These are phyloP conservation scores for Heliconius himera DNA, from an alignment of 1,140 invertebrate species.

Conservation along the genomic window DNA sequence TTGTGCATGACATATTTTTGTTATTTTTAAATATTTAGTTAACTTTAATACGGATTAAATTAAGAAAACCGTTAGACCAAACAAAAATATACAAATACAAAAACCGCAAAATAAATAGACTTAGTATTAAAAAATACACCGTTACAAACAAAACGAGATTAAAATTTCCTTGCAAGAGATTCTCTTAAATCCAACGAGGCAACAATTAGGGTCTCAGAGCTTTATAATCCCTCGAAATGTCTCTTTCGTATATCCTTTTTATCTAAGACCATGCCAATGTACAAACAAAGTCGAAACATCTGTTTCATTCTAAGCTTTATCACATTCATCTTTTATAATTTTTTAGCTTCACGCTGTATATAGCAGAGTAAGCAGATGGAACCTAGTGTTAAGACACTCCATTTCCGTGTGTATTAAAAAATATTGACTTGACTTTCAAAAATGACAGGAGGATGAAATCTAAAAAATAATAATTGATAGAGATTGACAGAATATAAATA, in stretches of 20 bases:
- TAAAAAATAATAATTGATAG: too few species aligned
- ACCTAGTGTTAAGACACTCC: too few species aligned
- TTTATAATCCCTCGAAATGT: constrained; percentile 31
- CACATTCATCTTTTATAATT: neutral
- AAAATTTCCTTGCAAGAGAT: constrained; percentile 39
- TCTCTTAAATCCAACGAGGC: constrained; percentile 35
- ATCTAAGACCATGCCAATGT: constrained; percentile 9
- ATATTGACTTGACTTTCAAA: too few species aligned
- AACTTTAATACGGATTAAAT: constrained; percentile 35
- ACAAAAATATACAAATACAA: constrained; percentile 30
- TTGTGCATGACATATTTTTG: neutral
- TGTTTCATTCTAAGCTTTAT: constrained; percentile 6
- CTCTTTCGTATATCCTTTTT: constrained; percentile 13
- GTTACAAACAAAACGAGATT: constrained; percentile 58
- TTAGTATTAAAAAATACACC: constrained; percentile 38
- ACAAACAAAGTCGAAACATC: constrained; percentile 17
- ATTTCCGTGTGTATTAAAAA: too few species aligned
- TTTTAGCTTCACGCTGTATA: neutral
- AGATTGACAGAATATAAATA: too few species aligned
- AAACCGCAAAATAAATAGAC: constrained; percentile 18
- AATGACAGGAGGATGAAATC: too few species aligned
- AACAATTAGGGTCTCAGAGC: constrained; percentile 21
- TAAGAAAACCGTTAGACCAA: constrained; percentile 44
- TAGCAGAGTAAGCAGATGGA: neutral
- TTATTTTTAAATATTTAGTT: constrained; percentile 15